Evolutionary conservation across 1,140 invertebrate genomes (phyloP).

Genomic region (Oppia nitens): DNA sequence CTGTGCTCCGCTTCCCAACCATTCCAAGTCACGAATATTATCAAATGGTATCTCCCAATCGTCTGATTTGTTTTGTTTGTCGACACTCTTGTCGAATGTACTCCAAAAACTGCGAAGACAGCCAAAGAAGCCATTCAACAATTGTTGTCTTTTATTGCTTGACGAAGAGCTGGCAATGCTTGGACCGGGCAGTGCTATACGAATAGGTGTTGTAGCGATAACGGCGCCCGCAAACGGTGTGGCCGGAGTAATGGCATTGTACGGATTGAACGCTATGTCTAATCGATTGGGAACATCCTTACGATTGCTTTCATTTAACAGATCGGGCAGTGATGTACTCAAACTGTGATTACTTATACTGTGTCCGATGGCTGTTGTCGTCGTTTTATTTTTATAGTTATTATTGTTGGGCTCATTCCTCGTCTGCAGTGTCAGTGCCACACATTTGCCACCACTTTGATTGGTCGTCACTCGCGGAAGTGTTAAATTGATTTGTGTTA

Average conservation of each 20-base stretch:
- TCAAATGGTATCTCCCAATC: constrained; percentile 93
- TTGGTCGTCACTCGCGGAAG: not conserved
- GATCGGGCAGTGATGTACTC: constrained; percentile 4
- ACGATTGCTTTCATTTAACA: not conserved
- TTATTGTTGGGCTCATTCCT: not conserved
- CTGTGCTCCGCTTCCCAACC: constrained; percentile 87
- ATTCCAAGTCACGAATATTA: constrained; percentile 70
- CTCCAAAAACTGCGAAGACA: constrained; percentile 68
- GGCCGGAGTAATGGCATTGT: not conserved
- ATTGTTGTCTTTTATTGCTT: constrained; percentile 30
- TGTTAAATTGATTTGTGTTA: constrained; percentile 35
- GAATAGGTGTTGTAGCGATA: not conserved
- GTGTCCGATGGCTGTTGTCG: not conserved
- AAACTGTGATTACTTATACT: not conserved
- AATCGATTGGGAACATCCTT: not conserved
- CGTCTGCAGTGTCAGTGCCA: not conserved
- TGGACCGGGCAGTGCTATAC: not conserved
- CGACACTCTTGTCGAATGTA: constrained; percentile 46
- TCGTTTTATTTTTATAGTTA: no score
- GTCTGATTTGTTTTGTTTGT: constrained; percentile 49
- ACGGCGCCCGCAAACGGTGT: not conserved
- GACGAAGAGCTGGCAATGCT: not conserved
- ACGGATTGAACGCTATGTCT: not conserved
- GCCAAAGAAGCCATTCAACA: constrained; percentile 63
- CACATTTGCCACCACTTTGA: not conserved